Base-by-base conservation (phyloP, 2,113 vertebrate genomes). In the Hucho hucho region DNA sequence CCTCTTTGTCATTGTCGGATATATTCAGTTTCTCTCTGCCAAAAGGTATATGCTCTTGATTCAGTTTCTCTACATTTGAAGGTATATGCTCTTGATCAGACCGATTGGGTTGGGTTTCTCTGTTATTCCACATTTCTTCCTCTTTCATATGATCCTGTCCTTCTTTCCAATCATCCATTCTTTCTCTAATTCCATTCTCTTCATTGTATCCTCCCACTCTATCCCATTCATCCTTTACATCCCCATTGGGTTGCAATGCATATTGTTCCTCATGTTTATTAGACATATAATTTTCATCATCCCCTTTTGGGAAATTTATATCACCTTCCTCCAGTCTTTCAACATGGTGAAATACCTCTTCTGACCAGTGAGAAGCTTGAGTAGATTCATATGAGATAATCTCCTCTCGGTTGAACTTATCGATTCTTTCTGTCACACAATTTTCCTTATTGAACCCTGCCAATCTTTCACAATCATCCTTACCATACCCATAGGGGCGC, bases 161-260 rank as follows among this genome's bases (percentile, higher is more conserved):
- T 49, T 22, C 4, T 58, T 69, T 59, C 26, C 58, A 14, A 9
- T 79, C 7, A 0, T 78, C 76, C 58, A 24, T 32, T 66, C 25
- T 5, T 46, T 63, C 72, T 71, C 75, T 79, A 32, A 71, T 9
- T 16, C 75, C 76, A 6, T 32, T 53, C 59, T 66, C 86, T 87
- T 75, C 43, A 83, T 0, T 88, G 87, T 12, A 88, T 87, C 0
- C 88, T 86, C 61, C 88, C 0, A 89, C 87, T 67, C 87, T 88
- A 6, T 91, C 88, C 81, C 79, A 88, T 1, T 84, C 85, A 20
- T 88, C 89, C 84, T 87, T 90, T 75, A 86, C 87, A 68, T 91
- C 86, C 70, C 89, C 89, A 11, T 91, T 89, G 0, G 85, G 84
- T 69, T 88, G 89, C 73, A 91, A 66, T 26, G 84, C 87, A 1